Percentiles rank a stretch among this genome's conserved stretches.
phyloP scores from a whole-genome alignment of 2,113 vertebrate genomes.

The Dipodomys merriami region DNA sequence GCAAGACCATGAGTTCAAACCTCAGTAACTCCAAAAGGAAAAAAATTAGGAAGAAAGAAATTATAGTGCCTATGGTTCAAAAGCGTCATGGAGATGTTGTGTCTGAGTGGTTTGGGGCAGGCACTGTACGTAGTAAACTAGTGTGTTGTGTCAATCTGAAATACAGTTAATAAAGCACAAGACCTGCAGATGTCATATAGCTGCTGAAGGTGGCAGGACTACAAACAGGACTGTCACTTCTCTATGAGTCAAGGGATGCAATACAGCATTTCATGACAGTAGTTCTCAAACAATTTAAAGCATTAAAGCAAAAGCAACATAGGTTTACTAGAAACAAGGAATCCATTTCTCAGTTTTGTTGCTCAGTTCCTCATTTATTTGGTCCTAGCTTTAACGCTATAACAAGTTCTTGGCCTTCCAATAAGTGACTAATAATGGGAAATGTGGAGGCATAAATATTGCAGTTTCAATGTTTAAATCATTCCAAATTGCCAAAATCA shows the following conservation, averaged over 20 bases:
- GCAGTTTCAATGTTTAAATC: slow-evolving; percentile 46
- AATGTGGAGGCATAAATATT: not conserved
- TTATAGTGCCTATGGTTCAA: slow-evolving; percentile 60
- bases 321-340: not conserved
- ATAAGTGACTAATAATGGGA: not conserved
- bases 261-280: not conserved
- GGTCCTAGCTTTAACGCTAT: not conserved
- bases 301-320: not conserved
- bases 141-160: not conserved
- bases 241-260: not conserved
- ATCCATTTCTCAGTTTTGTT: not conserved
- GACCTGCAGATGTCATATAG: rapidly evolving
- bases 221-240: not conserved
- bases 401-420: slow-evolving; percentile 9
- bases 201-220: not conserved
- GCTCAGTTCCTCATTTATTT: not conserved
- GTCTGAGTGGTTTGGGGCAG: not conserved
- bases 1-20: too few relatives aligned
- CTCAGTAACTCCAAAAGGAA: too few relatives aligned
- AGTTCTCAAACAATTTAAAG: slow-evolving; percentile 29
- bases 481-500: slow-evolving; percentile 23
- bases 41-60: not conserved
- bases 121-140: not conserved
- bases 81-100: not conserved
- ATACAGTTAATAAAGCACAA: not conserved